Base-by-base conservation (phyloP, 2,888 invertebrate species). In the Drosophila diplacantha region DNA sequence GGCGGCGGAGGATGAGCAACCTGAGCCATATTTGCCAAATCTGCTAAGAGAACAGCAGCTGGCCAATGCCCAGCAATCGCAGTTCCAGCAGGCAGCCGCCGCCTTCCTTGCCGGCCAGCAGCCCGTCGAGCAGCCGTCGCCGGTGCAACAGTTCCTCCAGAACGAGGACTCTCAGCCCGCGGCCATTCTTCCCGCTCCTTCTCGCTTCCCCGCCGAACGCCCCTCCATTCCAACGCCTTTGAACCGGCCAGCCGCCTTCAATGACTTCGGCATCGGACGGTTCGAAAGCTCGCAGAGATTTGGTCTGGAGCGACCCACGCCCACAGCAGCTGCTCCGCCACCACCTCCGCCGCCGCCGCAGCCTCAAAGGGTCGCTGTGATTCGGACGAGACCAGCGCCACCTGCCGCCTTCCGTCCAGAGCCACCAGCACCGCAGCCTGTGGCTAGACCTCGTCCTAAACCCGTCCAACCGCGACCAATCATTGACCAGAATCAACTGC, bases 1-100 rank as follows among this genome's bases (percentile, higher is more conserved):
- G 86, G 91, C 93, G 73, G 90, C 90, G 20, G 93, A 93, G 87
- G 92, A 93, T 63, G 91, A 88, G 46, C 74, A 88, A 41, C 91
- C 91, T 50, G 90, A 91, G 63, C 89, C 89, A 63, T 91, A 90
- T 43, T 89, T 91, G 29, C 91, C 91, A 9, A 86, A 85, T 63
- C 70, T 88, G 11, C 58, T 87, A 32, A 81, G 87, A 9, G 87
- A 88, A 39, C 87, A 87, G 46, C 86, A 86, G 43, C 66, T 86
- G 43, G 86, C 85, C 9, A 85, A 86, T 60, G 81, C 82, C 1
- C 91, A 89, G 74, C 87, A 85, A 68, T 73, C 79, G 3, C 85
- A 82, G 71, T 85, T 85, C 63, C 87, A 85, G 38, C 86, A 80
- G 68, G 82, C 80, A 24, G 85, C 85, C 4, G 81, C 79, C 7